Evolutionary conservation across 2,797 vertebrate species (phyloP), one percentile per base, ranked within the genome.

Genomic region (Phylloscopus collybita): DNA sequence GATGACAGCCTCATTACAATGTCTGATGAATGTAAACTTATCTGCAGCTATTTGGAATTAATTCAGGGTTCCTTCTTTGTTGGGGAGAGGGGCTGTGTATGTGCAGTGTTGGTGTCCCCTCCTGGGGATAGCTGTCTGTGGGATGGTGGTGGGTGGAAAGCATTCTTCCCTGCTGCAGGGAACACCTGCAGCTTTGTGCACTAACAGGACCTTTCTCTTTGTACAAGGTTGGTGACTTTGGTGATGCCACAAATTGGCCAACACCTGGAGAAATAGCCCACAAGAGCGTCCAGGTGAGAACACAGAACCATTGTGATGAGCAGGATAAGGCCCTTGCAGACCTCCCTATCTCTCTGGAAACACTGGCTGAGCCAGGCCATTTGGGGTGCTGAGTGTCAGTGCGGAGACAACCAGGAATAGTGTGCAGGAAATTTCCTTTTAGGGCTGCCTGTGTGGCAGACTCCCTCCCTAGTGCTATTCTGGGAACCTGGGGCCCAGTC

Each of bases 261-360:
- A 99, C 99, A 50, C 99, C 99, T 32, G 99, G 99, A 94, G 99
- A 99, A 97, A 99, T 99, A 44, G 99, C 99, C 47, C 99, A 99
- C 44, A 99, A 99, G 97, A 99, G 99, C 34, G 97, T 98, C 76
- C 99, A 99, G 99, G 99, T 99, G 96, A 97, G 97, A 86, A 42
- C 20, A 29, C 27, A 56, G 7, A 45, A 59, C 73, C 0, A 0
- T 3, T 66, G 20, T 0, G 7, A 6, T 45, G 64, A 64, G 49
- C 49, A 29, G 44, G 34, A 47, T 57, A 22, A 71, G 49, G 44
- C 54, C 34, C 42, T 76, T 67, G 49, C 60, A 89, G 40, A 62
- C 29, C 15, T 85, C 32, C 21, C n/a, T 1, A 1, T 88, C 57
- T 40, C 49, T 79, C 38, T 42, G 69, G 80, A 45, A 90, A 64